Conservation (phyloP, 2,888 invertebrate genomes). For the Candidula unifasciata region DNA sequence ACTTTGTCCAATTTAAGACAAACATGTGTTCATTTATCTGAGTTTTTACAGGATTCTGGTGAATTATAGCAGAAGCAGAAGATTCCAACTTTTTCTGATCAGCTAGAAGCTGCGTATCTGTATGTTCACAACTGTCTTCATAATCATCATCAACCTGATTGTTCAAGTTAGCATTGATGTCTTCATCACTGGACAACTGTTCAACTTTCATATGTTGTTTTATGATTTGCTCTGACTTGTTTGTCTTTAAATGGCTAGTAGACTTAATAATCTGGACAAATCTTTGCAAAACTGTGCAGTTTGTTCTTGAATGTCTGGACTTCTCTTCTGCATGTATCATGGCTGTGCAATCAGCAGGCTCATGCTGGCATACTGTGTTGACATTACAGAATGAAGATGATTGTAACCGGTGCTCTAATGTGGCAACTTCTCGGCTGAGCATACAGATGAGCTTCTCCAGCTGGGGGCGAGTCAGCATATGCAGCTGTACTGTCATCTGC, state of each 20-base stretch:
- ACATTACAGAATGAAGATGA: background rate
- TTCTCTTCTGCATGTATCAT: background rate
- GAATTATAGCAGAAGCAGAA: too few relatives aligned
- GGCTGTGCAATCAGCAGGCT: background rate
- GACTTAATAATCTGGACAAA: background rate
- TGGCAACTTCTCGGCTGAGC: constrained; percentile 22
- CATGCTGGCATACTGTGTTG: background rate
- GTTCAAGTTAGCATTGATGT: background rate
- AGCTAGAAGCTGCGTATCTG: background rate
- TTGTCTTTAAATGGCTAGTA: background rate
- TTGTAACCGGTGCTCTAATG: background rate
- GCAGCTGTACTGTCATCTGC: constrained; percentile 21
- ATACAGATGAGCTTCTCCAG: constrained; percentile 27
- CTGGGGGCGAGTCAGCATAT: constrained; percentile 6
- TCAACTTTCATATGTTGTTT: background rate
- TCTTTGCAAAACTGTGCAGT: background rate
- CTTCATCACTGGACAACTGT: background rate
- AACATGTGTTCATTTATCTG: background rate
- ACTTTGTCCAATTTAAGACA: background rate
- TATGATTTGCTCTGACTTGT: background rate
- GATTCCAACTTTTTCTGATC: background rate
- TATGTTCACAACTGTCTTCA: background rate
- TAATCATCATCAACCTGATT: background rate
- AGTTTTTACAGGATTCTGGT: too few relatives aligned
- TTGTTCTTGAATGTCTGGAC: too few relatives aligned